Base-by-base conservation (phyloP, 2,888 invertebrate species). In the Xylota sylvarum region DNA sequence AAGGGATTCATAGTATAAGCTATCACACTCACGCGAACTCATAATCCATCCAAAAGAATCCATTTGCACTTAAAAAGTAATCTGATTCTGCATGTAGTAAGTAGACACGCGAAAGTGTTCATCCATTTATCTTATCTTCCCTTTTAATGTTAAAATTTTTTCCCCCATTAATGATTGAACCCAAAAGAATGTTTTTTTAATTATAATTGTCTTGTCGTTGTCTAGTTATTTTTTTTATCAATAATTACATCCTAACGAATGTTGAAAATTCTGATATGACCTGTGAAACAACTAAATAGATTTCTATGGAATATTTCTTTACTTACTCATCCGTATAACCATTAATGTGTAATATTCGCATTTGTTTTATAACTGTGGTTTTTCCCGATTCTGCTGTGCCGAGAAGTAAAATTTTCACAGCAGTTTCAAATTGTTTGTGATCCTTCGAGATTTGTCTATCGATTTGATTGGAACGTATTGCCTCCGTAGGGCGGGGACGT, bases 321-420 rank as follows among this genome's bases (percentile, higher is more conserved):
- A 93, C 94, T 93, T 93, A 97, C 97, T 94, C 94, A 14, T 95
- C 93, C 14, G 95, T 94, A 89, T 96, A 97, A 67, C 96, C 97
- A 90, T 96, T 95, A 5, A 97, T 95, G 90, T 97, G 97, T 50
- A 97, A 92, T 89, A 97, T 97, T 91, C 95, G 96, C 97, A 97
- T 97, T 92, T 97, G 97, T 90, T 97, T 97, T 27, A 97, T 95
- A 14, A 97, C 96, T 0, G 97, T 97, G 0, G 97, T 97, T 91
- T 97, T 97, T 0, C 97, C 97, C 9, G 96, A 96, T 90, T 97
- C 97, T 0, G 96, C 97, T 0, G 97, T 96, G 0, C 96, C 96
- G 4, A 96, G 91, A 0, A 96, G 90, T 48, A 96, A 91, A 9
- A 96, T 91, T 91, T 95, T 95, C 89, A 91, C 94, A 90, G 88